A percentile compares a stretch with the other conserved stretches of the same genome.
phyloP scores from a whole-genome alignment of 2,888 invertebrate species.

The Ochropacha duplaris region DNA sequence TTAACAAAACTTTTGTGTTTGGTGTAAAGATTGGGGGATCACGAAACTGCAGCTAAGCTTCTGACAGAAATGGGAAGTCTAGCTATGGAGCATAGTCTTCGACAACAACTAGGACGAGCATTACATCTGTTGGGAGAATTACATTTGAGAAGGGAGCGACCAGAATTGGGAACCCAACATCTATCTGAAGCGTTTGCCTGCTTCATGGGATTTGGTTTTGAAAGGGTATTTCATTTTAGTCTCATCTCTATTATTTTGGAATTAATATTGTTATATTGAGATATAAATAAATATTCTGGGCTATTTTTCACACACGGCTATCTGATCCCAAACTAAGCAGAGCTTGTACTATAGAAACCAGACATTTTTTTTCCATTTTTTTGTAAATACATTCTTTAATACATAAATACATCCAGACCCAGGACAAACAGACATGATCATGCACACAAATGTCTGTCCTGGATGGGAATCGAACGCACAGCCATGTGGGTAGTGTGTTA shows the following conservation, averaged over 20 bases:
- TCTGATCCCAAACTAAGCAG: too few relatives aligned
- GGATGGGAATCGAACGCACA: too few relatives aligned
- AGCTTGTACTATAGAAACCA: too few relatives aligned
- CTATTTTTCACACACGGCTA: too few relatives aligned
- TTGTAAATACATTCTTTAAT: not conserved
- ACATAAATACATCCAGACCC: too few relatives aligned
- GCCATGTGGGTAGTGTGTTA: too few relatives aligned
- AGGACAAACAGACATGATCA: too few relatives aligned
- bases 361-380: too few relatives aligned
- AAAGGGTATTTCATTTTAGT: slow-evolving; percentile 31
- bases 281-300: too few relatives aligned
- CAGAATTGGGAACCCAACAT: slow-evolving; percentile 72
- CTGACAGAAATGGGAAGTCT: slow-evolving; percentile 73
- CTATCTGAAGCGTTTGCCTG: slow-evolving; percentile 70
- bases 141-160: slow-evolving; percentile 63
- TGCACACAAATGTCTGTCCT: too few relatives aligned
- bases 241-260: too few relatives aligned
- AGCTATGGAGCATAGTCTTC: slow-evolving; percentile 62
- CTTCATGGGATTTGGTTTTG: slow-evolving; percentile 65
- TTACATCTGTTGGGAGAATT: slow-evolving; percentile 71
- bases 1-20: not conserved
- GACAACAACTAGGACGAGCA: slow-evolving; percentile 66
- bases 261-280: too few relatives aligned
- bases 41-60: slow-evolving; percentile 60
- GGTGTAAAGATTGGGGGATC: slow-evolving; percentile 54